Conservation (phyloP, 2,888 invertebrate species). For the Cerastis rubricosa region DNA sequence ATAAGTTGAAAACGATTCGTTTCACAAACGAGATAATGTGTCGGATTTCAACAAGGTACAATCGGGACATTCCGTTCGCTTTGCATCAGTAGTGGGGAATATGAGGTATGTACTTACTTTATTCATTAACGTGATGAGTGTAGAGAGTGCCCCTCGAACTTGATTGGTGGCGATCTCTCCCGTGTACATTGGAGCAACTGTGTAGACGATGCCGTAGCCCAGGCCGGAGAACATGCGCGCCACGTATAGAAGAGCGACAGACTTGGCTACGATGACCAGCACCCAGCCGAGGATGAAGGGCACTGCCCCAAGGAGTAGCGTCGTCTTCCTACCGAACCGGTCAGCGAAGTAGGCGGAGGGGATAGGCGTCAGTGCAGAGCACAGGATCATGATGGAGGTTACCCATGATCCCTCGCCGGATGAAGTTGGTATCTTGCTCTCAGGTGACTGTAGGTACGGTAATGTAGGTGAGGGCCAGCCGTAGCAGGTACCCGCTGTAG, state of each 20-base stretch:
- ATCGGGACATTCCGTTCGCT: conserved; percentile 13
- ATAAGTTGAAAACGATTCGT: conserved; percentile 54
- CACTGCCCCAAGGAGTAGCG: conserved; percentile 91
- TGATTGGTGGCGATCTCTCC: conserved; percentile 92
- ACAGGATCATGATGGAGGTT: conserved; percentile 92
- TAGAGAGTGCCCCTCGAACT: conserved; percentile 92
- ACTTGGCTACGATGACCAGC: conserved; percentile 91
- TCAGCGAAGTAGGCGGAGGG: conserved; percentile 92
- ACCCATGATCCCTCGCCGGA: conserved; percentile 91
- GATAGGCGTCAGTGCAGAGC: conserved; percentile 92
- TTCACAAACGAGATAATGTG: conserved; percentile 30
- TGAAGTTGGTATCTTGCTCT: conserved; percentile 88
- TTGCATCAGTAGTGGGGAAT: conserved; percentile 25
- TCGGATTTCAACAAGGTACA: conserved; percentile 8
- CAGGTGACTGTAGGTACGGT: conserved; percentile 84
- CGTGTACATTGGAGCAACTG: conserved; percentile 92
- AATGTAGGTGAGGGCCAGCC: conserved; percentile 92
- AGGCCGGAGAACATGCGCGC: conserved; percentile 92
- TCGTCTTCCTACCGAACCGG: conserved; percentile 92
- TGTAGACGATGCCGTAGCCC: conserved; percentile 92
- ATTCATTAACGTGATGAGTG: conserved; percentile 90
- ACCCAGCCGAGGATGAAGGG: conserved; percentile 92
- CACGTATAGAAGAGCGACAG: conserved; percentile 90
- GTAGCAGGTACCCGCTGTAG: conserved; percentile 90
- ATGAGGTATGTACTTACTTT: conserved; percentile 83